A percentile compares a stretch with the other conserved stretches of the same genome.
Conservation (phyloP, 2,113 vertebrate species). For the Laticauda colubrina region DNA sequence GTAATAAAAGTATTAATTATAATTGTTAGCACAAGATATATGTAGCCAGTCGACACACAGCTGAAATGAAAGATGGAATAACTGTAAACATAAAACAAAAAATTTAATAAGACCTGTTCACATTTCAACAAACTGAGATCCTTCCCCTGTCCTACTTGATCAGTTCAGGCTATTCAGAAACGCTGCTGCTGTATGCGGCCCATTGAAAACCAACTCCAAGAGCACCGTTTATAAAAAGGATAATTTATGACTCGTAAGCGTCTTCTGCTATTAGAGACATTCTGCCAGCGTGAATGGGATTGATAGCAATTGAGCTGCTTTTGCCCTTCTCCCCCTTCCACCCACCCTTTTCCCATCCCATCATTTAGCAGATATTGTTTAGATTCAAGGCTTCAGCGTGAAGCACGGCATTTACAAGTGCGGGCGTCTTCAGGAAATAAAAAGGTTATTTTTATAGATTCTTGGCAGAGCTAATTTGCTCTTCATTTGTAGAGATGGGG, state of each 20-base stretch:
- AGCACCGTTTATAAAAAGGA: conserved; percentile 73
- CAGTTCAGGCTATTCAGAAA: conserved; percentile 76
- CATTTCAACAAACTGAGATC: conserved; percentile 76
- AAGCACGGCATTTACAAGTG: conserved; percentile 68
- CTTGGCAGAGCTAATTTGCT: conserved; percentile 22
- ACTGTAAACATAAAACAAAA: no score
- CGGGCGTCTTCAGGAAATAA: conserved; percentile 39
- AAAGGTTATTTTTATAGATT: conserved; percentile 61
- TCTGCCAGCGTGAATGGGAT: conserved; percentile 75
- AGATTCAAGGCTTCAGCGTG: conserved; percentile 63
- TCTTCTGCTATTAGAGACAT: conserved; percentile 76
- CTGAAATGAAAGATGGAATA: no score
- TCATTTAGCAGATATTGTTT: conserved; percentile 66
- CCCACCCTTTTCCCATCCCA: conserved; percentile 21
- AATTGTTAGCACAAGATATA: no score
- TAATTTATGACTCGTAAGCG: conserved; percentile 77
- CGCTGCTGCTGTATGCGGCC: conserved; percentile 74
- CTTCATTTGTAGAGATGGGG: conserved; percentile 1
- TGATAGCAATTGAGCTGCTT: conserved; percentile 68
- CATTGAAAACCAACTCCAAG: conserved; percentile 74
- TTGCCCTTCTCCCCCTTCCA: conserved; percentile 7
- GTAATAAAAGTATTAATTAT: no score
- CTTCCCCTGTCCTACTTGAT: conserved; percentile 75
- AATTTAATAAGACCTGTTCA: conserved; percentile 42
- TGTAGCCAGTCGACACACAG: no score